Conservation (phyloP, 2,888 invertebrate genomes). For the Protonemura montana region DNA sequence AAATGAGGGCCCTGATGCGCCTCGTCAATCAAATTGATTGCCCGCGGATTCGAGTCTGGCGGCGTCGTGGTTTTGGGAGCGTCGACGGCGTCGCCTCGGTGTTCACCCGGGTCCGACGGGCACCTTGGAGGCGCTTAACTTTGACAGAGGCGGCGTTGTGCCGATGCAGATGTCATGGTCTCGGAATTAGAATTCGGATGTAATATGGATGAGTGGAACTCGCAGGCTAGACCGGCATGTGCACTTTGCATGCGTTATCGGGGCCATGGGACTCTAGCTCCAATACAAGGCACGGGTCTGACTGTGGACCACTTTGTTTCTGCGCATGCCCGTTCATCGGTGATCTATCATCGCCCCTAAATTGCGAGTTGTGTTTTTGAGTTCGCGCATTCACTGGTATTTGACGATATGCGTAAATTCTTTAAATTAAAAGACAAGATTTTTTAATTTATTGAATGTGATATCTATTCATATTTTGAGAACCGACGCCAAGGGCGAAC, state of each 20-base stretch:
- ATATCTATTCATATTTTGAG: too few relatives aligned
- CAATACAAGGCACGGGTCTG: not conserved
- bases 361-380: too few relatives aligned
- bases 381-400: too few relatives aligned
- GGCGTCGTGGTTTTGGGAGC: not conserved
- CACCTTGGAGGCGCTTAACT: not conserved
- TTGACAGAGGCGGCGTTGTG: not conserved
- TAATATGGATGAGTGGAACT: not conserved
- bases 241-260: not conserved
- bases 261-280: not conserved
- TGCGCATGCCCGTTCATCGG: too few relatives aligned
- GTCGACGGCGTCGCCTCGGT: not conserved
- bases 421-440: too few relatives aligned
- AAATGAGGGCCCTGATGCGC: not conserved
- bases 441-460: too few relatives aligned
- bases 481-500: too few relatives aligned
- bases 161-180: not conserved
- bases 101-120: not conserved
- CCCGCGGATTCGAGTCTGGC: not conserved
- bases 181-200: not conserved
- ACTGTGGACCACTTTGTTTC: not conserved
- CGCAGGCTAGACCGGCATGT: not conserved
- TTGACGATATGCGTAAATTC: too few relatives aligned
- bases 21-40: slow-evolving; percentile 14
- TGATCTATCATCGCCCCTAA: too few relatives aligned